These are phyloP conservation scores for Pristionchus mayeri DNA, from an alignment of 2,888 invertebrate genomes.

Conservation along the genomic window DNA sequence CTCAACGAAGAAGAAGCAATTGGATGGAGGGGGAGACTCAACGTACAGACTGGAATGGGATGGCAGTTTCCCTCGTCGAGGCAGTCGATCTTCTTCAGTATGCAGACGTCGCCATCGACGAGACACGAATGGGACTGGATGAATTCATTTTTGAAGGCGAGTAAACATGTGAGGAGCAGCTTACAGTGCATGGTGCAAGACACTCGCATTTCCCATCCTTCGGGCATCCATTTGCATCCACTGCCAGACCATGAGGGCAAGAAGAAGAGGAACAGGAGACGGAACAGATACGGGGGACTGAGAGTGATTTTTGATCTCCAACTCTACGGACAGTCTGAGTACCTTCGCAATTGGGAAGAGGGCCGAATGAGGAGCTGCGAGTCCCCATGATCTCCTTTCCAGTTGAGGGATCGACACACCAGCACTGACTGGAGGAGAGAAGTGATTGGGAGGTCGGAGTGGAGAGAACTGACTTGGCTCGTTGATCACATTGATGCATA, in stretches of 20 bases:
- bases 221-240: conserved; percentile 65
- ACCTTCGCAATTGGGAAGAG: conserved; percentile 60
- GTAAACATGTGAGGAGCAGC: neutral
- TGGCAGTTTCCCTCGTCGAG: conserved; percentile 55
- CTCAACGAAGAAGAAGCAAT: conserved; percentile 37
- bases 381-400: conserved; percentile 56
- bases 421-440: conserved; percentile 44
- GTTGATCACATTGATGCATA: conserved; percentile 66
- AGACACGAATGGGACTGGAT: conserved; percentile 32
- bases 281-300: conserved; percentile 38
- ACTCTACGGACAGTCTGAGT: neutral
- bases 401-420: conserved; percentile 53
- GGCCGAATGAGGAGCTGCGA: conserved; percentile 50
- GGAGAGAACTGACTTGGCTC: conserved; percentile 48
- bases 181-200: conserved; percentile 55
- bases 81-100: conserved; percentile 55
- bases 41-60: conserved; percentile 58
- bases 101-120: conserved; percentile 56
- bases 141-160: neutral
- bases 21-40: neutral
- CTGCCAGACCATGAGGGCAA: conserved; percentile 60
- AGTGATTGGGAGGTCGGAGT: neutral
- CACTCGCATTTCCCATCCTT: conserved; percentile 63
- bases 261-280: conserved; percentile 52
- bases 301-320: too few species aligned